Conservation (phyloP, 2,888 invertebrate species). For the Nomada ferruginata region DNA sequence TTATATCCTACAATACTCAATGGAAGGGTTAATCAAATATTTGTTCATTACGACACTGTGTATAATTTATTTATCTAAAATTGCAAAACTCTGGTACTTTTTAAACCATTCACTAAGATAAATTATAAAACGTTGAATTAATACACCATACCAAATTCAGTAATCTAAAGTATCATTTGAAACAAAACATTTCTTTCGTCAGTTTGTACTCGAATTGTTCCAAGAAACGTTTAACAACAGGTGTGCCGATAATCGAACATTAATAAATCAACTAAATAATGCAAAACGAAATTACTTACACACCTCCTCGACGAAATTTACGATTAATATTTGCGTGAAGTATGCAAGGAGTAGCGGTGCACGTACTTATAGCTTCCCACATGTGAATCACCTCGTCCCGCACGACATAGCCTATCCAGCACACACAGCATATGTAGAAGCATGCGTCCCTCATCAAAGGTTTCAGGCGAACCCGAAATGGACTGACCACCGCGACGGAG, state of each 20-base stretch:
- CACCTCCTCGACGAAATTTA: not conserved
- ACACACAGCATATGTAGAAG: constrained; percentile 83
- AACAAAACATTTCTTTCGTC: too few species aligned
- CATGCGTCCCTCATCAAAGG: constrained; percentile 77
- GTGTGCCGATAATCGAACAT: not conserved
- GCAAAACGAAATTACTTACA: not conserved
- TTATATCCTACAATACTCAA: too few species aligned
- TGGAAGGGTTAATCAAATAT: too few species aligned
- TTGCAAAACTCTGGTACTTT: too few species aligned
- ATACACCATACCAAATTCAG: too few species aligned
- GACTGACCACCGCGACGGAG: constrained; percentile 85
- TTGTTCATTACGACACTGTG: too few species aligned
- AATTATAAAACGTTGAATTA: too few species aligned
- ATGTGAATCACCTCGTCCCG: constrained; percentile 83
- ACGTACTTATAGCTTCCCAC: constrained; percentile 84
- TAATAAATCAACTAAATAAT: not conserved
- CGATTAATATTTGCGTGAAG: not conserved
- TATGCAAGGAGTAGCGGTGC: not conserved
- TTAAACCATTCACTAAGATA: too few species aligned
- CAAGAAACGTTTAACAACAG: too few species aligned
- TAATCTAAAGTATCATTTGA: too few species aligned
- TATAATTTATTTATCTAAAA: too few species aligned
- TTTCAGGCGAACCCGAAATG: constrained; percentile 83
- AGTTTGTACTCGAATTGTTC: too few species aligned
- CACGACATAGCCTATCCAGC: constrained; percentile 85